Evolutionary conservation across 2,888 invertebrate species (phyloP), one percentile per base, ranked within the genome.

Genomic region (Rhimphoctona megacephalus): DNA sequence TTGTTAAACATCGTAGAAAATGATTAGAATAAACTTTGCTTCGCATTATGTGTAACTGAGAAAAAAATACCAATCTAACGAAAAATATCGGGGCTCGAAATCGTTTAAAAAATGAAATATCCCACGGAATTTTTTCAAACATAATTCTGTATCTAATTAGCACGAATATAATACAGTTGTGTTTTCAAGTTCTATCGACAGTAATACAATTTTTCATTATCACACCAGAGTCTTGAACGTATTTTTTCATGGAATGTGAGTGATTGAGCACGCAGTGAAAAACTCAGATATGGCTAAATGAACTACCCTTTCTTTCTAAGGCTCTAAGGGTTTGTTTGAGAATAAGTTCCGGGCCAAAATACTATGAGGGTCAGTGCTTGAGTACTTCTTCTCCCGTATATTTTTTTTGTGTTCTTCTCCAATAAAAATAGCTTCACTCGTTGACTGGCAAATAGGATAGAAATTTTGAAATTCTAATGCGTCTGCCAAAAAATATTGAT

Each of bases 211-310:
- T 25, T 5, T 5, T 49, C 66, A 74, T 36, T 69, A 2, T 17
- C 33, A 57, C 39, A 49, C 30, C 25, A 72, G 25, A 52, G 8
- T 49, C 33, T 25, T 14, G 2, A 36, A 36, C 77, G n/a, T 49
- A 11, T 49, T 43, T 66, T 19, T 73, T 49, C 73, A 70, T 79
- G 80, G 79, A 83, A 83, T 83, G 83, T 83, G 49, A 73, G 33
- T 72, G 22, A 1, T 73, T 73, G 22, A 64, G 66, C 36, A 73
- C 30, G n/a, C 17, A 79, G 17, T 22, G n/a, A 49, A 19, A n/a
- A n/a, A 43, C 43, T 11, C 3, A 5, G 33, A 33, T 33, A 33
- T 33, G 33, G 33, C 33, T 33, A 33, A 33, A 33, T 33, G 33
- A 33, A 33, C 33, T 5, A 33, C 33, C 11, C 19, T 19, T 49